Conservation (phyloP, 2,113 vertebrate genomes). For the Brachyhypopomus gauderio region DNA sequence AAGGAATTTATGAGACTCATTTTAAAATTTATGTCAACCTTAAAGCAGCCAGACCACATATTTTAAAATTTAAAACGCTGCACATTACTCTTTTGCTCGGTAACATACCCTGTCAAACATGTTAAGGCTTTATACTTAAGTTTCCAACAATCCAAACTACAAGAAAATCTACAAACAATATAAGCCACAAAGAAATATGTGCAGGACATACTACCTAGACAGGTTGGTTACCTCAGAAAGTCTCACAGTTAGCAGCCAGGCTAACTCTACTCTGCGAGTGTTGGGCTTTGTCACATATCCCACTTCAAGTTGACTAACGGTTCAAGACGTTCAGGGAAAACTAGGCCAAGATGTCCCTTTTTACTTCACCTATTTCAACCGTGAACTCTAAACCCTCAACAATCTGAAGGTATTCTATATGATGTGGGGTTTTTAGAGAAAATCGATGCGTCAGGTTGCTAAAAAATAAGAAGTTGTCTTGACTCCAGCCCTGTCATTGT, state of each 20-base stretch:
- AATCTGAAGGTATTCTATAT: no score
- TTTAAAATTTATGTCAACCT: not conserved
- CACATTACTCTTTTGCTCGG: not conserved
- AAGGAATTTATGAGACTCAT: not conserved
- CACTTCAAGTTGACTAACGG: conserved; percentile 16
- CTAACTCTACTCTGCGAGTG: not conserved
- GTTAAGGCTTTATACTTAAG: not conserved
- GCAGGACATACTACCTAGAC: not conserved
- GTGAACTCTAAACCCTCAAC: not conserved
- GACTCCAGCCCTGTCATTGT: not conserved
- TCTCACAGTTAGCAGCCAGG: not conserved
- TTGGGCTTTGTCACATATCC: not conserved
- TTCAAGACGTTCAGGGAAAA: conserved; percentile 1
- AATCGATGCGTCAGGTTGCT: not conserved
- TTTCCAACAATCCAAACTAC: not conserved
- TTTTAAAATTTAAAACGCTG: not conserved
- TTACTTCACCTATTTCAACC: not conserved
- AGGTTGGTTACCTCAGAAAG: not conserved
- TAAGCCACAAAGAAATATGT: no score
- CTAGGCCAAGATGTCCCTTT: not conserved
- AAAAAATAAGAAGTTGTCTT: conserved; percentile 5
- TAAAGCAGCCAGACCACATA: not conserved
- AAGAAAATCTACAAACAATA: not conserved
- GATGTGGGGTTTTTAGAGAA: not conserved
- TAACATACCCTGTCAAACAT: not conserved